Evolutionary conservation across 1,140 invertebrate species (phyloP), one percentile per base, ranked within the genome.

Genomic region (Dendrolimus punctatus): DNA sequence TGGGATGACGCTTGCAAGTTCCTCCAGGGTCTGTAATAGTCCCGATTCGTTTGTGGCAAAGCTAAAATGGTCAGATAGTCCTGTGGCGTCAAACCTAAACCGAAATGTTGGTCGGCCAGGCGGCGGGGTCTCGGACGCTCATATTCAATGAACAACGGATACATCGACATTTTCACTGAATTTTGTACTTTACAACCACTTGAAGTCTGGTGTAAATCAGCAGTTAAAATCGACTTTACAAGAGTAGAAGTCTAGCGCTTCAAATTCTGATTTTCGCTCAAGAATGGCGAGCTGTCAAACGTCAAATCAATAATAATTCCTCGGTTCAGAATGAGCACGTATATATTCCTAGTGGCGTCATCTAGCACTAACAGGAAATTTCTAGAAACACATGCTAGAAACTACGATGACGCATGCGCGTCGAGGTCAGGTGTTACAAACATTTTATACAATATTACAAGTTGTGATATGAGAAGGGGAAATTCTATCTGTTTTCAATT

Each of bases 61-160:
- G 69, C 59, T 4, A 77, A 10, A 10, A 76, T 63, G 4, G 73
- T 72, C 36, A 77, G 40, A n/a, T 61, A 64, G 45, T 80, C 77
- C 39, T 73, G 57, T 37, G 77, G 77, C 8, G 73, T 71, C 9
- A 78, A 41, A 6, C 73, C 73, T 8, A 76, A 57, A 4, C 71
- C 74, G 49, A 76, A 76, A 40, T 75, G 72, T 47, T 80, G 74
- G 44, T 80, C 74, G n/a, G 53, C 39, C 10, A 76, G 42, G 3
- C 59, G 72, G 9, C 64, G 58, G 6, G 61, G 66, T 7, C 64
- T 50, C 7, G 63, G 66, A 36, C 51, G 61, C 10, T 73, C 66
- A 42, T 55, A 61, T 48, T 73, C 71, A 8, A 74, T 40, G 55
- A 57, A 71, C 46, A 71, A 72, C 37, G 76, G 76, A 62, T 62